Evolutionary conservation across 2,888 invertebrate species (phyloP).

Genomic region (Rugalucina vietnamica): DNA sequence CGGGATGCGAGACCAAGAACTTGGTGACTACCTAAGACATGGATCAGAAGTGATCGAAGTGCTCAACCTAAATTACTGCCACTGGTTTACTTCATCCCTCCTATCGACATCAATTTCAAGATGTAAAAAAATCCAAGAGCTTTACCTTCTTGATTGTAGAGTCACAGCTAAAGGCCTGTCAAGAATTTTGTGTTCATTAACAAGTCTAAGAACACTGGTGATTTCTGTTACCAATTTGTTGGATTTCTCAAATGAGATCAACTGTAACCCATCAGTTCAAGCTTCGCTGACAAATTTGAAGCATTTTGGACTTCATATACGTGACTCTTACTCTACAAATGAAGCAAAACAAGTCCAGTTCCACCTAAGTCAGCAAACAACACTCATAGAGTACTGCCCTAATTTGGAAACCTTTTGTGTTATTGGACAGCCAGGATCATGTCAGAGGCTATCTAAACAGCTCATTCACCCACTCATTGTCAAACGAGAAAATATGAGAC

Average conservation of each 20-base stretch:
- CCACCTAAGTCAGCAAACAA: slow-evolving; percentile 73
- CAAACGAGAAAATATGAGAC: slow-evolving; percentile 72
- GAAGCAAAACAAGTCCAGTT: slow-evolving; percentile 74
- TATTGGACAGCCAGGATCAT: slow-evolving; percentile 77
- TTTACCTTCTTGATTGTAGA: slow-evolving; percentile 78
- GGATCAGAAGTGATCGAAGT: slow-evolving; percentile 66
- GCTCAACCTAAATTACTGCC: slow-evolving; percentile 79
- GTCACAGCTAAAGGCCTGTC: slow-evolving; percentile 76
- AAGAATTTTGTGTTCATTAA: slow-evolving; percentile 70
- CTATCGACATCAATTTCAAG: slow-evolving; percentile 70
- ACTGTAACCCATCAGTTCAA: slow-evolving; percentile 70
- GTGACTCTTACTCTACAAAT: slow-evolving; percentile 70
- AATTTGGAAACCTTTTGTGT: slow-evolving; percentile 78
- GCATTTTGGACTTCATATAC: slow-evolving; percentile 77
- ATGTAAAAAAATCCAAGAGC: slow-evolving; percentile 74
- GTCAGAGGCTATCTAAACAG: slow-evolving; percentile 76
- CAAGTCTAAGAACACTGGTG: slow-evolving; percentile 72
- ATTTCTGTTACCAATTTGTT: slow-evolving; percentile 77
- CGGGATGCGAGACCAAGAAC: slow-evolving; percentile 67
- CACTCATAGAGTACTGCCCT: slow-evolving; percentile 79
- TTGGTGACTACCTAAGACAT: slow-evolving; percentile 69
- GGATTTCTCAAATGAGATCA: slow-evolving; percentile 78
- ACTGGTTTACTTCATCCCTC: slow-evolving; percentile 75
- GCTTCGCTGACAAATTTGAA: slow-evolving; percentile 70
- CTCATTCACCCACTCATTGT: slow-evolving; percentile 79